phyloP scores from a whole-genome alignment of 30 jellyfish, hydroid and myxozoan genomes.

The Turritopsis rubra region DNA sequence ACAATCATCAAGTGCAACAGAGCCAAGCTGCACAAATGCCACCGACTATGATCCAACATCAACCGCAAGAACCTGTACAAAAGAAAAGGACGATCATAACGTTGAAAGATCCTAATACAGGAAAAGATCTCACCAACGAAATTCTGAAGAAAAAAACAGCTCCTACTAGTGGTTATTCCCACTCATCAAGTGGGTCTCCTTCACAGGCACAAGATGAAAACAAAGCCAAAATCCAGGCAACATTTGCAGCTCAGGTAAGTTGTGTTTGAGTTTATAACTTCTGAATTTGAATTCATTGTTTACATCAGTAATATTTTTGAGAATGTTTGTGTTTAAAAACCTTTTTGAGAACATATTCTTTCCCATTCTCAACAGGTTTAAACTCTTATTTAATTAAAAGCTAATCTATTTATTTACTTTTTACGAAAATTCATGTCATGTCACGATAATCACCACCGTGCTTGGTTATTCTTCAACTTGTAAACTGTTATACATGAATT shows the following conservation, averaged over 20 bases:
- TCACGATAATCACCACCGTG: too few species aligned
- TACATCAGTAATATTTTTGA: too few species aligned
- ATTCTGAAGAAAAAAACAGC: neutral
- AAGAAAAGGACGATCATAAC: neutral
- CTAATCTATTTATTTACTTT: too few species aligned
- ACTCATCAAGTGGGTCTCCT: conserved; percentile 14
- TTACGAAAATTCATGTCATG: too few species aligned
- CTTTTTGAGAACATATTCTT: too few species aligned
- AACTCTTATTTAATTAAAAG: too few species aligned
- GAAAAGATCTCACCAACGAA: conserved; percentile 2
- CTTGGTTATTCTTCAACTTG: too few species aligned
- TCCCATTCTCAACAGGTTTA: too few species aligned
- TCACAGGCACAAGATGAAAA: neutral
- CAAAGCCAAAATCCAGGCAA: conserved; percentile 21
- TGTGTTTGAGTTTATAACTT: too few species aligned
- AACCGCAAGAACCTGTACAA: neutral
- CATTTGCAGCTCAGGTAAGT: conserved; percentile 24
- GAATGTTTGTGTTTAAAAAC: too few species aligned
- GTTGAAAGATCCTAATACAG: conserved; percentile 4
- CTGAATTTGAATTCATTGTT: too few species aligned
- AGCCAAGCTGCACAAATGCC: neutral
- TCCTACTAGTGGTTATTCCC: conserved; percentile 13
- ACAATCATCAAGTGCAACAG: neutral
- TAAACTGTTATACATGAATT: too few species aligned
- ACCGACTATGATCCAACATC: neutral